Evolutionary conservation across 1,140 invertebrate genomes (phyloP).

Genomic region (Pseudobourletiella spinata): DNA sequence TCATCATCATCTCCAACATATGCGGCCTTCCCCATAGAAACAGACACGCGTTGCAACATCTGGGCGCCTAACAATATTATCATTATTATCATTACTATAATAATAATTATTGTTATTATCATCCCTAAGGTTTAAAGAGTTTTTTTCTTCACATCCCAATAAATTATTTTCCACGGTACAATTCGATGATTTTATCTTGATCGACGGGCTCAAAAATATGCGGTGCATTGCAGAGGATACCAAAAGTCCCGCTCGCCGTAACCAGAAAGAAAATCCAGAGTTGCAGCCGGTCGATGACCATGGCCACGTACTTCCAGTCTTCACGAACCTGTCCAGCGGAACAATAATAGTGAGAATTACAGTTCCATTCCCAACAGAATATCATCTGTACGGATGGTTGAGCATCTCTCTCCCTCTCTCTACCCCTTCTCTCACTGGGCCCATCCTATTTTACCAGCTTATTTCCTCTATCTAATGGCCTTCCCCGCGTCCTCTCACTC

Average conservation of each 20-base stretch:
- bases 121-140: background rate
- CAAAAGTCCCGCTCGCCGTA: slow-evolving; percentile 82
- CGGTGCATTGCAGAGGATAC: slow-evolving; percentile 96
- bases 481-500: too few relatives aligned
- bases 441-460: too few relatives aligned
- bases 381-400: too few relatives aligned
- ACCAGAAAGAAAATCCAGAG: slow-evolving; percentile 96
- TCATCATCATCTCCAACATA: too few relatives aligned
- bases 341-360: background rate
- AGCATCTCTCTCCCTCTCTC: too few relatives aligned
- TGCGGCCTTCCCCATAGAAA: too few relatives aligned
- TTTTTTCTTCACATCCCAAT: background rate
- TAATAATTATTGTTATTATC: background rate
- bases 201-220: slow-evolving; percentile 99
- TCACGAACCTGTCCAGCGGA: slow-evolving; percentile 67
- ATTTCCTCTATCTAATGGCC: too few relatives aligned
- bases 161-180: slow-evolving; percentile 78
- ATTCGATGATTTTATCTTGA: slow-evolving; percentile 91
- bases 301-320: slow-evolving; percentile 99
- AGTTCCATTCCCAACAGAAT: too few relatives aligned
- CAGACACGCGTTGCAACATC: too few relatives aligned
- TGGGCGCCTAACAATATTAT: too few relatives aligned
- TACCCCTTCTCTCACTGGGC: too few relatives aligned
- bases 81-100: too few relatives aligned
- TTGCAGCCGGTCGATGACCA: slow-evolving; percentile 96